Evolutionary conservation across 1,140 invertebrate species (phyloP).

Genomic region (Orussus abietinus): DNA sequence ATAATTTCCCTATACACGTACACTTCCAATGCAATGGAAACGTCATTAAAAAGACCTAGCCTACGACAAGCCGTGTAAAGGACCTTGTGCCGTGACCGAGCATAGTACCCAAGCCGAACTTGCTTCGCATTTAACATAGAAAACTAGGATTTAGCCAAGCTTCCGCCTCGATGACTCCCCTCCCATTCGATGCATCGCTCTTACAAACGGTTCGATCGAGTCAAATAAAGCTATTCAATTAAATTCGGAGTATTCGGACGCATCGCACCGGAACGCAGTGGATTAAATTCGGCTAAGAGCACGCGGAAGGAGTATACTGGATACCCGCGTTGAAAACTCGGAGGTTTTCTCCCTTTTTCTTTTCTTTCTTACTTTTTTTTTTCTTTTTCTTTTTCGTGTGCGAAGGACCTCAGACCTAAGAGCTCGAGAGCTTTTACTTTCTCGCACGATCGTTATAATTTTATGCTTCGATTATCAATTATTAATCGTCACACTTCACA

Average conservation of each 20-base stretch:
- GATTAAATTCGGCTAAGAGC: slow-evolving; percentile 18
- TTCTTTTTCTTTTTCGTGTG: too few relatives aligned
- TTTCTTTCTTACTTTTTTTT: too few relatives aligned
- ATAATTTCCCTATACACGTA: slow-evolving; percentile 35
- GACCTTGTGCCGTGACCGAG: slow-evolving; percentile 33
- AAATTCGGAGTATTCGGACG: slow-evolving; percentile 50
- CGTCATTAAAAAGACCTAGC: slow-evolving; percentile 40
- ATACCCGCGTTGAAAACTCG: background rate
- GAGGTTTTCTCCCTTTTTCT: too few relatives aligned
- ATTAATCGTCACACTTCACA: too few relatives aligned
- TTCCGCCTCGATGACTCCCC: slow-evolving; percentile 9
- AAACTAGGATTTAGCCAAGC: slow-evolving; percentile 32
- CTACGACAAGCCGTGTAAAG: slow-evolving; percentile 42
- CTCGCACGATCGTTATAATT: too few relatives aligned
- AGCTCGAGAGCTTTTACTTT: too few relatives aligned
- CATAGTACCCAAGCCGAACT: slow-evolving; percentile 30
- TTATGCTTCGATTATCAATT: too few relatives aligned
- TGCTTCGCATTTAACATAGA: slow-evolving; percentile 39
- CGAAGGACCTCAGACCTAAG: too few relatives aligned
- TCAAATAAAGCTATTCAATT: slow-evolving; percentile 38
- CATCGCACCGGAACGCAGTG: slow-evolving; percentile 42
- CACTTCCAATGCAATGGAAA: slow-evolving; percentile 45
- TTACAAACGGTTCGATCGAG: slow-evolving; percentile 24
- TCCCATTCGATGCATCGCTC: slow-evolving; percentile 13
- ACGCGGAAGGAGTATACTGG: slow-evolving; percentile 1